Evolutionary conservation across 2,888 invertebrate genomes (phyloP).

Genomic region (Opisthograptis luteolata): DNA sequence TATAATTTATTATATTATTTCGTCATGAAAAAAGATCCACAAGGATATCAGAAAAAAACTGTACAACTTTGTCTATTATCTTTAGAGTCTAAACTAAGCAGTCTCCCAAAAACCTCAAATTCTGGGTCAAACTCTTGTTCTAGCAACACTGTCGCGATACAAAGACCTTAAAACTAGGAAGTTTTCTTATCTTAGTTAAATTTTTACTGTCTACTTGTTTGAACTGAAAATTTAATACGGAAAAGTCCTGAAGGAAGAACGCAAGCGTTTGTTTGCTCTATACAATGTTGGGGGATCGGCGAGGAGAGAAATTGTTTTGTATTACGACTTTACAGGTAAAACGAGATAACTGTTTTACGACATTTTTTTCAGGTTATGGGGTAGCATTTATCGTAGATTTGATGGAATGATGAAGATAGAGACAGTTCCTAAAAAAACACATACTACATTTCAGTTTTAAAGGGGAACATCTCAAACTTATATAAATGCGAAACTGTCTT

Average conservation of each 20-base stretch:
- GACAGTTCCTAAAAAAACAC: background rate
- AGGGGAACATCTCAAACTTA: too few relatives aligned
- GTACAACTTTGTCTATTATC: slow-evolving; percentile 7
- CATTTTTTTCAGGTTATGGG: slow-evolving; percentile 30
- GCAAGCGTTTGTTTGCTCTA: slow-evolving; percentile 49
- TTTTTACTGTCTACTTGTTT: slow-evolving; percentile 58
- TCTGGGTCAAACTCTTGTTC: background rate
- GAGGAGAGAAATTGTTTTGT: slow-evolving; percentile 38
- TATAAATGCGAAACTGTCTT: too few relatives aligned
- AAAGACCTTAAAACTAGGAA: slow-evolving; percentile 34
- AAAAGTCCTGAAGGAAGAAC: slow-evolving; percentile 41
- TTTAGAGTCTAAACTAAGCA: background rate
- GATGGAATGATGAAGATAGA: slow-evolving; percentile 11
- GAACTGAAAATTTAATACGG: slow-evolving; percentile 54
- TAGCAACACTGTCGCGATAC: slow-evolving; percentile 26
- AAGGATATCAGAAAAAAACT: too few relatives aligned
- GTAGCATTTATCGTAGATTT: slow-evolving; percentile 19
- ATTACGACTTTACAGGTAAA: slow-evolving; percentile 34
- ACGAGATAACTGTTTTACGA: slow-evolving; percentile 35
- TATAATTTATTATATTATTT: too few relatives aligned
- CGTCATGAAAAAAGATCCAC: too few relatives aligned
- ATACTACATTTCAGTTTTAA: too few relatives aligned
- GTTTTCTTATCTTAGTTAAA: slow-evolving; percentile 51
- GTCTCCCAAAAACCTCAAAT: slow-evolving; percentile 17
- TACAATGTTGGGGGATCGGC: slow-evolving; percentile 45